Percentiles rank a stretch among this genome's conserved stretches.
Conservation (phyloP, 2,113 vertebrate genomes). For the Oplegnathus fasciatus region DNA sequence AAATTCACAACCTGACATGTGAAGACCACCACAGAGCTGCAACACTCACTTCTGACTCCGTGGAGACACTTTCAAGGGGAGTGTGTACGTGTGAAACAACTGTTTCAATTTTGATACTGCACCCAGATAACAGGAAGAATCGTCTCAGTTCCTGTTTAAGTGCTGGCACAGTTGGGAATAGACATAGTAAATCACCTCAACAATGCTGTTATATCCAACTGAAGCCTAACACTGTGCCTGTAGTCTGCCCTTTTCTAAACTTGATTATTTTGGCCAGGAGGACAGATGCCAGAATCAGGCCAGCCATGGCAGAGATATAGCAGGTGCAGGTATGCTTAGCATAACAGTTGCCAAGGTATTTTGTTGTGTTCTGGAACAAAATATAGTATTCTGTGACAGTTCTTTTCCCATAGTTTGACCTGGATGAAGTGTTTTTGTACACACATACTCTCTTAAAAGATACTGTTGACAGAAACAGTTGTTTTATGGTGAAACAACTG, state of each 20-base stretch:
- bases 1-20: conserved; percentile 25
- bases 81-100: neutral
- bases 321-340: conserved; percentile 4
- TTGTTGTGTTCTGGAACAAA: too few species aligned
- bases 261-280: neutral
- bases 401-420: neutral
- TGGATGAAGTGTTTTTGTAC: neutral
- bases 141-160: conserved; percentile 14
- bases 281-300: conserved; percentile 6
- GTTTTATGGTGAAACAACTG: neutral
- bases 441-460: neutral
- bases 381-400: too few species aligned
- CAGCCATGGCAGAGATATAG: conserved; percentile 3
- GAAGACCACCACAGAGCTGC: conserved; percentile 22
- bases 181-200: conserved; percentile 8
- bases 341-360: neutral
- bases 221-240: neutral
- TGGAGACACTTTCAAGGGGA: conserved; percentile 23
- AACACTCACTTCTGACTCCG: conserved; percentile 18
- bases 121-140: conserved; percentile 28
- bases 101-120: conserved; percentile 33
- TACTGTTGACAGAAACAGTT: neutral
- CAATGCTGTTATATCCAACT: neutral
- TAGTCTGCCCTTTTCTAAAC: conserved; percentile 3
- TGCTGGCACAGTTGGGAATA: conserved; percentile 28